A percentile compares a stretch with the other conserved stretches of the same genome.
Conservation (phyloP, 2,113 vertebrate genomes). For the Brachirus orientalis region DNA sequence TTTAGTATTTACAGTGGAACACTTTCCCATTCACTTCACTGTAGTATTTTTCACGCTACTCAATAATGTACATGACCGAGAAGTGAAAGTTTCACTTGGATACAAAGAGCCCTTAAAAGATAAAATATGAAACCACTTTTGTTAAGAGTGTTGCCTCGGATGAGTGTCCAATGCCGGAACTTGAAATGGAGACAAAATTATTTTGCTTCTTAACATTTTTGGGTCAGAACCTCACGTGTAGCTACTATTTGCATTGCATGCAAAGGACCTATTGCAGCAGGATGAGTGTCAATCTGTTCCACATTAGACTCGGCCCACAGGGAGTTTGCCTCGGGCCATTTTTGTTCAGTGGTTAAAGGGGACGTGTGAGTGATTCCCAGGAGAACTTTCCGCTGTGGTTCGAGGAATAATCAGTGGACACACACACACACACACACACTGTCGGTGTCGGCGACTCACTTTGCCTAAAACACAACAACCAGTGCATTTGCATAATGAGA, state of each 20-base stretch:
- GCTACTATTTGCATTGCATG: constrained; percentile 3
- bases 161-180: too few relatives aligned
- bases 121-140: too few relatives aligned
- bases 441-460: constrained; percentile 8
- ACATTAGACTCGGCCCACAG: constrained; percentile 13
- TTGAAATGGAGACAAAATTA: too few relatives aligned
- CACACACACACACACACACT: constrained; percentile 2
- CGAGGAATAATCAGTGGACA: constrained; percentile 23
- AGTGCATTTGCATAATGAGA: constrained; percentile 49
- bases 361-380: constrained; percentile 6
- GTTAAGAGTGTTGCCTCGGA: too few relatives aligned
- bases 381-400: constrained; percentile 20
- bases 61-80: too few relatives aligned
- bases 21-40: too few relatives aligned
- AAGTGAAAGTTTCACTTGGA: too few relatives aligned
- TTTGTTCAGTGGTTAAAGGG: constrained; percentile 2
- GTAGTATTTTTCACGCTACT: too few relatives aligned
- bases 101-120: too few relatives aligned
- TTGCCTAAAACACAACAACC: constrained; percentile 36
- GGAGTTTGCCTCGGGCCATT: constrained; percentile 22
- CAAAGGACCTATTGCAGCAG: constrained; percentile 7
- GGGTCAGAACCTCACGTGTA: not conserved
- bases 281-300: constrained; percentile 10
- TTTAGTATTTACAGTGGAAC: too few relatives aligned
- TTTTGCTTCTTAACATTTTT: not conserved